phyloP scores from a whole-genome alignment of 2,797 vertebrate species.

The Carapus acus region DNA sequence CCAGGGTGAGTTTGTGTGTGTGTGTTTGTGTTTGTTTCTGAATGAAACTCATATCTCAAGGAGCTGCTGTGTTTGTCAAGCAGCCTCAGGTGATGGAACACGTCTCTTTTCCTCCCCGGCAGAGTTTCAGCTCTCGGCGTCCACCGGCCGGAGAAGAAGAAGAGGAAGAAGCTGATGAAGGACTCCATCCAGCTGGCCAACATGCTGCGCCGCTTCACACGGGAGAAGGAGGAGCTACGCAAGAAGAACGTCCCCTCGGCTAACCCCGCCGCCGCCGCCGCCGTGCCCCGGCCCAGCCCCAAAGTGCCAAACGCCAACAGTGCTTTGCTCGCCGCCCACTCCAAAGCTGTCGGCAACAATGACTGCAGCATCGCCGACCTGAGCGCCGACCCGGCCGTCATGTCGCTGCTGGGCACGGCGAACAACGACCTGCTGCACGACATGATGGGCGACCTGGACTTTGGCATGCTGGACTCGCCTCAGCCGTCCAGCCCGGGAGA shows the following conservation, averaged over 20 bases:
- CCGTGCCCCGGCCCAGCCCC: conserved; percentile 39
- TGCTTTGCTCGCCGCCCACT: conserved; percentile 54
- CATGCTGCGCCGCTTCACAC: conserved; percentile 92
- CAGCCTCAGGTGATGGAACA: too few species aligned
- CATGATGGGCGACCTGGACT: conserved; percentile 92
- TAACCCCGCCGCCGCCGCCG: background rate
- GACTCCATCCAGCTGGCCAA: conserved; percentile 88
- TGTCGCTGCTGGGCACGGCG: conserved; percentile 87
- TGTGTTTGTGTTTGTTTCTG: too few species aligned
- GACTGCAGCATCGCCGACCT: conserved; percentile 66
- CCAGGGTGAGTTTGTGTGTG: conserved; percentile 74
- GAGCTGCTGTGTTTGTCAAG: too few species aligned
- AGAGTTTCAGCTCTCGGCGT: conserved; percentile 86
- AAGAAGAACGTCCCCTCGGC: conserved; percentile 77
- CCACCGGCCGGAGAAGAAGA: conserved; percentile 93
- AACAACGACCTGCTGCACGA: conserved; percentile 89
- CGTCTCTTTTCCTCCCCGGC: conserved; percentile 2
- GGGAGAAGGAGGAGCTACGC: conserved; percentile 89
- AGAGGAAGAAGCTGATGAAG: conserved; percentile 95
- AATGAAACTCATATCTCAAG: too few species aligned
- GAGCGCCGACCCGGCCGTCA: conserved; percentile 79
- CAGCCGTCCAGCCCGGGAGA: conserved; percentile 81
- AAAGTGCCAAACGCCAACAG: conserved; percentile 61
- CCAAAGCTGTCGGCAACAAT: conserved; percentile 51
- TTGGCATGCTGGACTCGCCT: conserved; percentile 86